Conservation (phyloP, 1,140 invertebrate genomes). For the Neocloeon triangulifer region DNA sequence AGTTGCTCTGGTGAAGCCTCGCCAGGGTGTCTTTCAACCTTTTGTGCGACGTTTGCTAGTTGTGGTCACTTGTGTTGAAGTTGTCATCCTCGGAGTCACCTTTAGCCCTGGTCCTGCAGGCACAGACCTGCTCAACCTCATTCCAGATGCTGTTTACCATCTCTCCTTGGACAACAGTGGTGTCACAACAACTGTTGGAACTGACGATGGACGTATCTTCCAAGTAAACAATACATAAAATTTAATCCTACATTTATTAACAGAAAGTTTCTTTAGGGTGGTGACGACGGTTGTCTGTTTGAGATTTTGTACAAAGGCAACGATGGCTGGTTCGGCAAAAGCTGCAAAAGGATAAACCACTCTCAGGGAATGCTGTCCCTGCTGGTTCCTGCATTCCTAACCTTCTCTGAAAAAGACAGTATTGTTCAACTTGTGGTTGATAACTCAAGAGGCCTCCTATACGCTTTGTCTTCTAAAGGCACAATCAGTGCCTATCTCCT, state of each 20-base stretch:
- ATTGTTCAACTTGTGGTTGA: slow-evolving; percentile 80
- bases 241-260: too few relatives aligned
- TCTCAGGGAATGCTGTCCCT: slow-evolving; percentile 71
- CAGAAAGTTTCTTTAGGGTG: too few relatives aligned
- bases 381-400: slow-evolving; percentile 75
- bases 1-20: slow-evolving; percentile 67
- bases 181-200: slow-evolving; percentile 62
- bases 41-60: slow-evolving; percentile 84
- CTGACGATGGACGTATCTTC: slow-evolving; percentile 73
- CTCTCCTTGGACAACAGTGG: slow-evolving; percentile 78
- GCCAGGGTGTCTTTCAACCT: slow-evolving; percentile 62
- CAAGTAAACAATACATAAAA: too few relatives aligned
- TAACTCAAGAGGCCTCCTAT: slow-evolving; percentile 72
- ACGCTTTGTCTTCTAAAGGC: slow-evolving; percentile 64
- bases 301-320: slow-evolving; percentile 83
- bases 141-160: slow-evolving; percentile 82
- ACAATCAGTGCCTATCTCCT: slow-evolving; percentile 76
- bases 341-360: slow-evolving; percentile 87
- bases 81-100: slow-evolving; percentile 67
- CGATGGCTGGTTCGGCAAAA: slow-evolving; percentile 77
- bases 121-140: too few relatives aligned
- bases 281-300: slow-evolving; percentile 82
- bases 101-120: too few relatives aligned
- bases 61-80: slow-evolving; percentile 79
- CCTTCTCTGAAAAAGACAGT: slow-evolving; percentile 68